These are phyloP conservation scores for Pedionomus torquatus DNA, from an alignment of 2,113 vertebrate species.

Conservation along the genomic window DNA sequence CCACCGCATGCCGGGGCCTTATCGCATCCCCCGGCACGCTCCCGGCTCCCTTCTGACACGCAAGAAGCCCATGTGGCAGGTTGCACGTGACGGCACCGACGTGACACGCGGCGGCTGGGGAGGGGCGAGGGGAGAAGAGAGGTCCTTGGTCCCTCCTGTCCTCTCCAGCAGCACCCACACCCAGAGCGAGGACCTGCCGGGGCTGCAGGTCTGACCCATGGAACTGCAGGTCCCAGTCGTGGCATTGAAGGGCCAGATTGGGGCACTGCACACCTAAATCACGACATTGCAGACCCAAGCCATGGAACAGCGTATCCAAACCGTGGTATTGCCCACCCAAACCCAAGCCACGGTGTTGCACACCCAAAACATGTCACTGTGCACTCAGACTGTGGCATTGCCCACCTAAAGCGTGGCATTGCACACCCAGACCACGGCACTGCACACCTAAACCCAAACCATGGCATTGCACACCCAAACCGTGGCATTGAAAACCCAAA, in stretches of 20 bases:
- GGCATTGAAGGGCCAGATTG: background rate
- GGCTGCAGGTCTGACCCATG: fast-evolving
- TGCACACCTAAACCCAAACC: too few species aligned
- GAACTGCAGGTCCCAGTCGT: background rate
- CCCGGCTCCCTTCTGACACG: background rate
- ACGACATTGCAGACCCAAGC: background rate
- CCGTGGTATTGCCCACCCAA: background rate
- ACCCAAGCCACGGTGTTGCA: background rate
- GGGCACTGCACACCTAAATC: background rate
- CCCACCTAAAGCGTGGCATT: too few species aligned
- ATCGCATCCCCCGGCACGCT: background rate
- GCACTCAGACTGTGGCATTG: background rate
- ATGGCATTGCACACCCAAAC: too few species aligned
- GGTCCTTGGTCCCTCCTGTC: background rate
- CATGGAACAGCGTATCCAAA: fast-evolving
- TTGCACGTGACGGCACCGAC: background rate
- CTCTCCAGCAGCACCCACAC: background rate
- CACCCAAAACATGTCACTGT: too few species aligned
- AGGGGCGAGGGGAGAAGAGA: background rate
- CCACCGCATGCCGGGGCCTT: background rate
- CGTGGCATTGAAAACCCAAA: background rate
- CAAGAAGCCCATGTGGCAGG: background rate
- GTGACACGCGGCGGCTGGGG: background rate
- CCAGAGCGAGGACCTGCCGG: fast-evolving
- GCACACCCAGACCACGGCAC: too few species aligned